A percentile compares a stretch with the other conserved stretches of the same genome.
phyloP scores from a whole-genome alignment of 2,113 vertebrate genomes.

The Pachypanchax playfairii region DNA sequence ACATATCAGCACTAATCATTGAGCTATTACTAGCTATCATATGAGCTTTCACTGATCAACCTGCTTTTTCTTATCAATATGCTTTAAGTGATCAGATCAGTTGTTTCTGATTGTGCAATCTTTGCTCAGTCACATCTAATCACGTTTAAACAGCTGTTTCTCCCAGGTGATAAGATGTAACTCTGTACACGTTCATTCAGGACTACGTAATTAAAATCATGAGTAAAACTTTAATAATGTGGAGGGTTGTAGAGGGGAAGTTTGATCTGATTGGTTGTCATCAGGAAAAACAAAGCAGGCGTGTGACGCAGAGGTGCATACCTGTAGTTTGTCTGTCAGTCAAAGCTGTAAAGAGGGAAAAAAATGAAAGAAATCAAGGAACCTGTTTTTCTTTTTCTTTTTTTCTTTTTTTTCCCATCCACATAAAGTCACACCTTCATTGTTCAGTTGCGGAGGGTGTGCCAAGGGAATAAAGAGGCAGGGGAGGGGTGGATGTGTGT shows the following conservation, averaged over 20 bases:
- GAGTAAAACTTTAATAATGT: too few species aligned
- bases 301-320: constrained; percentile 10
- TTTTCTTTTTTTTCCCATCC: constrained; percentile 11
- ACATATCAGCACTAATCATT: neutral
- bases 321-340: constrained; percentile 29
- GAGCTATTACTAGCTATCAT: too few species aligned
- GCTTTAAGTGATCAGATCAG: constrained; percentile 5
- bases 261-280: too few species aligned
- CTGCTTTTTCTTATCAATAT: neutral
- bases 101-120: constrained; percentile 4
- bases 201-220: too few species aligned
- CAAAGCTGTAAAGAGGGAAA: constrained; percentile 32
- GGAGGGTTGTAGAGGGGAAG: too few species aligned
- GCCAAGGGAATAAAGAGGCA: constrained; percentile 68
- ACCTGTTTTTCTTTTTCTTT: constrained; percentile 61
- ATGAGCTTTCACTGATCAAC: neutral
- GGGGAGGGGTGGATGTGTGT: constrained; percentile 56
- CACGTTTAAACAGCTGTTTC: constrained; percentile 16
- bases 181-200: too few species aligned
- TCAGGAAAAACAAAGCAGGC: too few species aligned
- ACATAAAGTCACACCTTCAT: constrained; percentile 77
- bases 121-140: constrained; percentile 31
- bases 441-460: constrained; percentile 81
- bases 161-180: constrained; percentile 10
- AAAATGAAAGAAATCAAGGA: constrained; percentile 37